A percentile compares a stretch with the other conserved stretches of the same genome.
Conservation (phyloP, 1,140 invertebrate genomes). For the Himalopsyche phryganea region DNA sequence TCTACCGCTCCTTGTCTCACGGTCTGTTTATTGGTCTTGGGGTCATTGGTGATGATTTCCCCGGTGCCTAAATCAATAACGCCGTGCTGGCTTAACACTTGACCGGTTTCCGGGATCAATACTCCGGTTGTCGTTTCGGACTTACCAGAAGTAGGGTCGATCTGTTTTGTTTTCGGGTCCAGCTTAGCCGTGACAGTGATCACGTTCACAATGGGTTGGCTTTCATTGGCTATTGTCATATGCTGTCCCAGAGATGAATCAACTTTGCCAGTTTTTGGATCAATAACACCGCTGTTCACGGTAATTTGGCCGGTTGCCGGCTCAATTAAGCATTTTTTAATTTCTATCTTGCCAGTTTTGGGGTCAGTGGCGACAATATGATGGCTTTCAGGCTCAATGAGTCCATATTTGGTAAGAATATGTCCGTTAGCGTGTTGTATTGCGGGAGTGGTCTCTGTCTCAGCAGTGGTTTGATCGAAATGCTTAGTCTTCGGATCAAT, state of each 20-base stretch:
- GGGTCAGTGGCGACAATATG: constrained; percentile 55
- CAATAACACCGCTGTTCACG: constrained; percentile 52
- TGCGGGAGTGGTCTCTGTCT: constrained; percentile 53
- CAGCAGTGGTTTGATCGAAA: constrained; percentile 53
- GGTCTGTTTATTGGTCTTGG: constrained; percentile 25
- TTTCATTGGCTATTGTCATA: constrained; percentile 53
- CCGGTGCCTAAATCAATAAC: constrained; percentile 20
- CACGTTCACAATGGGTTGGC: constrained; percentile 54
- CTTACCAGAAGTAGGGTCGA: constrained; percentile 43
- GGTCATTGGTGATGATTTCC: constrained; percentile 24
- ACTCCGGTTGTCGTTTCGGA: constrained; percentile 19
- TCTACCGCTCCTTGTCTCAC: constrained; percentile 25
- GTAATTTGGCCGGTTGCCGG: constrained; percentile 54
- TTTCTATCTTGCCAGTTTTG: constrained; percentile 54
- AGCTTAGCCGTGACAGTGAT: constrained; percentile 52
- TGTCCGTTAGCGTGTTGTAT: constrained; percentile 54
- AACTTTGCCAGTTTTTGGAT: constrained; percentile 56
- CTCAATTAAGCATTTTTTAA: constrained; percentile 56
- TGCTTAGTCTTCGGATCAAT: constrained; percentile 55
- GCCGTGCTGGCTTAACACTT: constrained; percentile 26
- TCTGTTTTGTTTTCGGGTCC: constrained; percentile 55
- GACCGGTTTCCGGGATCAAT: constrained; percentile 28
- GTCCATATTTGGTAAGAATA: constrained; percentile 59
- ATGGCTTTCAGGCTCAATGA: constrained; percentile 56
- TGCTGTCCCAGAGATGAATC: constrained; percentile 51